Conservation (phyloP, 2,797 vertebrate genomes). For the Pangasius krempfi region DNA sequence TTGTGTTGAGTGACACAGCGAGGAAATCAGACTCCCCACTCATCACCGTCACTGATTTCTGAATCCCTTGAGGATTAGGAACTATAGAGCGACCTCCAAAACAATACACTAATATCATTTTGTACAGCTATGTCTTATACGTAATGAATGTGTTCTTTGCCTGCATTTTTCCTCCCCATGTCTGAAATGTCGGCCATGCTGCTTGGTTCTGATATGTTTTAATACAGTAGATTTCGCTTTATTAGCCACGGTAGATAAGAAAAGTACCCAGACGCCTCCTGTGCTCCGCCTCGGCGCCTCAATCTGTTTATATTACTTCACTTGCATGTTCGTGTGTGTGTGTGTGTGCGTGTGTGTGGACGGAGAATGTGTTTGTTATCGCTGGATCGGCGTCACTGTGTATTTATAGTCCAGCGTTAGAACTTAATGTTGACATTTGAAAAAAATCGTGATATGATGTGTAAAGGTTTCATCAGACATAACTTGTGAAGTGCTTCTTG, state of each 20-base stretch:
- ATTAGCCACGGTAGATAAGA: neutral
- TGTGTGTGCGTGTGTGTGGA: neutral
- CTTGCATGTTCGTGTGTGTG: too few relatives aligned
- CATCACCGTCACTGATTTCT: neutral
- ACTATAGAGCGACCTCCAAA: neutral
- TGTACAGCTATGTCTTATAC: neutral
- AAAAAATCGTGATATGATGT: neutral
- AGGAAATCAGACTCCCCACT: neutral
- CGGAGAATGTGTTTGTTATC: neutral
- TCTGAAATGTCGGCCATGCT: neutral
- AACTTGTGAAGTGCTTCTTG: neutral
- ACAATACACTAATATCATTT: neutral
- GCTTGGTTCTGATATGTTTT: neutral
- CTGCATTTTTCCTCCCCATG: neutral
- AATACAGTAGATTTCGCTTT: neutral
- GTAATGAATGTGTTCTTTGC: neutral
- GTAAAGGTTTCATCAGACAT: neutral
- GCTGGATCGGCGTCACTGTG: neutral
- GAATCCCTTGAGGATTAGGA: neutral
- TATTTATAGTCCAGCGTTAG: neutral
- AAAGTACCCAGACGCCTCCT: neutral
- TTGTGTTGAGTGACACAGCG: neutral
- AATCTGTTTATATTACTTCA: neutral
- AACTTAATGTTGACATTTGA: neutral
- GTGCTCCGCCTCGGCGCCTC: neutral